phyloP scores from a whole-genome alignment of 2,797 vertebrate genomes.

The Ispidina lecontei region DNA sequence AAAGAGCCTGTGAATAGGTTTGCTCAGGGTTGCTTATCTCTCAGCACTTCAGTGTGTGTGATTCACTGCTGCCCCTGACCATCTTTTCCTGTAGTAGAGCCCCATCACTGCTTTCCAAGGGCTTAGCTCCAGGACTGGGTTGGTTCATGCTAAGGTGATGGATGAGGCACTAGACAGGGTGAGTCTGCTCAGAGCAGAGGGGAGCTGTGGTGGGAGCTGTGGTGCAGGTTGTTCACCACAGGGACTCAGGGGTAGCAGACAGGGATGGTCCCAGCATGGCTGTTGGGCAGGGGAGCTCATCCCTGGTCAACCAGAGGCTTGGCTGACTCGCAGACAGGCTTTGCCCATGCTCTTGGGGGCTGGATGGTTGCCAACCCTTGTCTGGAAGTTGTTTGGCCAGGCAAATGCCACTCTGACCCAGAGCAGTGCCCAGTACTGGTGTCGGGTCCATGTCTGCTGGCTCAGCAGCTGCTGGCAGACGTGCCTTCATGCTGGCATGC shows the following conservation, averaged over 20 bases:
- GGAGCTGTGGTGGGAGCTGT: neutral
- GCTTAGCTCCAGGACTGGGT: neutral
- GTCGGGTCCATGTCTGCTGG: neutral
- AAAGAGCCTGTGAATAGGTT: neutral
- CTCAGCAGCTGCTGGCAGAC: neutral
- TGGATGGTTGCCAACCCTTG: neutral
- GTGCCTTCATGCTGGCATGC: accelerated
- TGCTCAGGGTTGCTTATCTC: neutral
- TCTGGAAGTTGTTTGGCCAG: neutral
- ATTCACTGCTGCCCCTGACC: neutral
- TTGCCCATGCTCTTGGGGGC: neutral
- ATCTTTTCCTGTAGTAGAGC: neutral
- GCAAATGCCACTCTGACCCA: accelerated
- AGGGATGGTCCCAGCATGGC: neutral
- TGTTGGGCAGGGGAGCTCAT: neutral
- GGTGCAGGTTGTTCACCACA: accelerated
- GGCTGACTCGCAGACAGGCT: accelerated
- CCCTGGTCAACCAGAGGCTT: neutral
- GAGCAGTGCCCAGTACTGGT: accelerated
- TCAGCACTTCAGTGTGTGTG: accelerated
- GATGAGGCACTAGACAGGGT: neutral
- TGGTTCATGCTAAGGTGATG: accelerated
- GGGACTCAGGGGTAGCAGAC: neutral
- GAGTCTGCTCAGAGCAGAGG: neutral
- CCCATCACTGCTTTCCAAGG: accelerated